Percentiles rank a stretch among this genome's conserved stretches.
phyloP scores from a whole-genome alignment of 2,113 vertebrate genomes.

The Bothrops jararaca region DNA sequence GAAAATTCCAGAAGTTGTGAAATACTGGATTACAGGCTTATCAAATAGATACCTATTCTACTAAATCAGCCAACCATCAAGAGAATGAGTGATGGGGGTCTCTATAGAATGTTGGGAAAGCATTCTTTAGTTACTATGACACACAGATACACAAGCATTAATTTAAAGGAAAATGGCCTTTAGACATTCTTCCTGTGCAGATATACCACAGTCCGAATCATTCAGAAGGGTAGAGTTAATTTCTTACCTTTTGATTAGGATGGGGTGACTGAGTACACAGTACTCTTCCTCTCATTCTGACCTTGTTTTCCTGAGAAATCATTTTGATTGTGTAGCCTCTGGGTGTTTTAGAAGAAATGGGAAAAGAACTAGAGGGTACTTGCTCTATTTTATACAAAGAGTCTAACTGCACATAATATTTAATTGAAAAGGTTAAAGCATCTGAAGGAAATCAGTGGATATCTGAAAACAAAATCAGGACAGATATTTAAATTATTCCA shows the following conservation, averaged over 20 bases:
- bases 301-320: neutral
- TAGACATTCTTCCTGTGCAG: neutral
- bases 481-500: neutral
- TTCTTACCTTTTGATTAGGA: neutral
- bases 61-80: neutral
- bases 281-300: slow-evolving; percentile 3
- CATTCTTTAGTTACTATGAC: slow-evolving; percentile 31
- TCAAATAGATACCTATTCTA: neutral
- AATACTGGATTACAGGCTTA: neutral
- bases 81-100: neutral
- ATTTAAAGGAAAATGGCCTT: slow-evolving; percentile 16
- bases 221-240: neutral
- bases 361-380: neutral
- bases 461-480: neutral
- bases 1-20: neutral
- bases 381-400: neutral
- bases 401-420: neutral
- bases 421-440: neutral
- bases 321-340: neutral
- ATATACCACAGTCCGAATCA: neutral
- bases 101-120: neutral
- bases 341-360: neutral
- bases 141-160: neutral
- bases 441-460: neutral
- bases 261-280: neutral